Evolutionary conservation across 1,140 invertebrate genomes (phyloP), one percentile per base, ranked within the genome.

Genomic region (Drosophila sucinea): DNA sequence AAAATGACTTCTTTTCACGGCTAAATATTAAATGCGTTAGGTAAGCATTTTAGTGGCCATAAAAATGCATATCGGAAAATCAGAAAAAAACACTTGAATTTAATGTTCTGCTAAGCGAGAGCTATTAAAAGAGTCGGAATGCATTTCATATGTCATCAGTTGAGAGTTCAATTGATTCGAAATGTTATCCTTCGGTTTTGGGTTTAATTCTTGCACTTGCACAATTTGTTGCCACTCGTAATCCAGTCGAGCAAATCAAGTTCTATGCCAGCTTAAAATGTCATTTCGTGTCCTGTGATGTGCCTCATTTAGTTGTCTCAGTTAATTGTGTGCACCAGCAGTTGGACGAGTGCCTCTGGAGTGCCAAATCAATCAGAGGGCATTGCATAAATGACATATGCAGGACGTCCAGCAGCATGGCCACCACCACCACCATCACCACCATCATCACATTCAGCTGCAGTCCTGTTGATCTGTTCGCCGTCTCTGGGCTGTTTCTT

Each of bases 311-410:
- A 81, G 54, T 35, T 51, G 58, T 44, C 38, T 33, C 58, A 47
- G 67, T 25, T 10, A 38, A 47, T 47, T 47, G 17, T 23, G 44
- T 23, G 17, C 17, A 47, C 5, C 44, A 47, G 44, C 44, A 47
- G 44, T 47, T 47, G 7, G 44, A 23, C 25, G 57, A 17, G 56
- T 65, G 51, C 32, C 54, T 57, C 44, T 17, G 40, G 57, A 62
- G 77, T 70, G 81, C 40, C 77, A 80, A 66, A 84, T 84, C 81
- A 84, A 84, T 84, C 81, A 84, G 77, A 60, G 54, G 55, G 64
- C 73, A 76, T 68, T 69, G 81, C 69, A 79, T 74, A 73, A 70
- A 77, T 77, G 81, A 80, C 77, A 74, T 65, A 47, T 61, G 68
- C 70, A 70, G 77, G 25, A 25, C 54, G n/a, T 32, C 41, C 44